These are phyloP conservation scores for Epirrhoe alternata DNA, from an alignment of 2,888 invertebrate genomes.

Conservation along the genomic window DNA sequence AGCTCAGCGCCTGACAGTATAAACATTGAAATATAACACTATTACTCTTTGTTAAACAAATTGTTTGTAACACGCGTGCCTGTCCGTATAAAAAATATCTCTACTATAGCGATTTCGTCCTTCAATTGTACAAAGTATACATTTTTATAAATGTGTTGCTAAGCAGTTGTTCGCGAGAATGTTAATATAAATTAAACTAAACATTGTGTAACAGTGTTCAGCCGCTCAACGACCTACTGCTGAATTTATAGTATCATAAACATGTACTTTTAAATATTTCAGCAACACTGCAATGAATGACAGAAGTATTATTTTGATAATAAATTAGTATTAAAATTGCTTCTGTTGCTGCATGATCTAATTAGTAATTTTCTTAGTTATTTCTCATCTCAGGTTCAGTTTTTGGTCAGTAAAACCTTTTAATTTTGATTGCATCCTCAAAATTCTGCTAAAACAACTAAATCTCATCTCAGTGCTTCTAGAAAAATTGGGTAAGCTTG, in stretches of 20 bases:
- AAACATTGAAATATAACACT: constrained; percentile 39
- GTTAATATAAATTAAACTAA: constrained; percentile 23
- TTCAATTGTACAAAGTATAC: not conserved
- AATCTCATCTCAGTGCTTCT: not conserved
- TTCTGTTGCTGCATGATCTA: too few species aligned
- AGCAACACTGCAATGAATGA: not conserved
- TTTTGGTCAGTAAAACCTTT: too few species aligned
- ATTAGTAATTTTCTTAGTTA: too few species aligned
- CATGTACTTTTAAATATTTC: constrained; percentile 34
- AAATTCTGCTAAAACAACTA: not conserved
- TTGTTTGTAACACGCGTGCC: constrained; percentile 26
- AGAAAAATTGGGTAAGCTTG: not conserved
- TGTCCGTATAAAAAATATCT: constrained; percentile 20
- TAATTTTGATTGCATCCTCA: too few species aligned
- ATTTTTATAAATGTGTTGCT: constrained; percentile 18
- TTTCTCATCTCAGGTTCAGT: too few species aligned
- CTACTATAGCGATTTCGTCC: not conserved
- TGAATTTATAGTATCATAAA: constrained; percentile 58
- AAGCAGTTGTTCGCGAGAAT: constrained; percentile 18
- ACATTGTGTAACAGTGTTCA: constrained; percentile 48
- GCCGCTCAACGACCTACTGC: constrained; percentile 39
- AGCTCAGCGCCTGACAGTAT: constrained; percentile 34
- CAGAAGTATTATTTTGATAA: not conserved
- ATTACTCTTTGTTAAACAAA: constrained; percentile 36
- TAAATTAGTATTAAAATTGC: not conserved